Conservation (phyloP, 2,888 invertebrate genomes). For the Acleris cristana region DNA sequence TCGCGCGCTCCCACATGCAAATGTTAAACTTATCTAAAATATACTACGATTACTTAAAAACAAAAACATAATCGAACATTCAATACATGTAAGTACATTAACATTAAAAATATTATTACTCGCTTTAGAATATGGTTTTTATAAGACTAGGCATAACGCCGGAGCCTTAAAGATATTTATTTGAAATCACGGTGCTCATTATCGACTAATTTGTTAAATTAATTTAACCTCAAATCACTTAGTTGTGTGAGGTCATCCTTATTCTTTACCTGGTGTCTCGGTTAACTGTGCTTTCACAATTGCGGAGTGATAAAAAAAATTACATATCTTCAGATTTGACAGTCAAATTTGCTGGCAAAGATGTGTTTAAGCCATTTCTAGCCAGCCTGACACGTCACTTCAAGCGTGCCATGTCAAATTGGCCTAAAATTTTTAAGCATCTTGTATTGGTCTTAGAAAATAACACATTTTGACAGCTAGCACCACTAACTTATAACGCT, state of each 20-base stretch:
- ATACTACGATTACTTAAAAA: slow-evolving; percentile 35
- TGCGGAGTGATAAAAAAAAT: not conserved
- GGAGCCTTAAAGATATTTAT: slow-evolving; percentile 36
- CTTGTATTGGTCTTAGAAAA: not conserved
- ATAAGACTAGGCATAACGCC: slow-evolving; percentile 36
- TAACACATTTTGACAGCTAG: not conserved
- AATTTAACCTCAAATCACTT: slow-evolving; percentile 29
- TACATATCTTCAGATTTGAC: not conserved
- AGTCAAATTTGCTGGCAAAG: too few species aligned
- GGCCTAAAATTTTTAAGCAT: too few species aligned
- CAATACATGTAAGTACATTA: slow-evolving; percentile 36
- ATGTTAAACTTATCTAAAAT: slow-evolving; percentile 32
- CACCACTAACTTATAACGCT: not conserved
- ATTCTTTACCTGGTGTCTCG: not conserved
- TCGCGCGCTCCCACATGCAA: slow-evolving; percentile 20
- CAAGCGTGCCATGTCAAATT: too few species aligned
- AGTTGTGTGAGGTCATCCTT: slow-evolving; percentile 34
- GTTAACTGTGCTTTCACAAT: not conserved
- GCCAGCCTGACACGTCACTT: too few species aligned
- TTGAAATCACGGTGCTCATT: slow-evolving; percentile 38
- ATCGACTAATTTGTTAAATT: slow-evolving; percentile 27
- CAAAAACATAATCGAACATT: slow-evolving; percentile 22
- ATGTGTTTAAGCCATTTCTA: too few species aligned
- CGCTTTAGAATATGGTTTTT: slow-evolving; percentile 38
- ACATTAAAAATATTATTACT: slow-evolving; percentile 39